Evolutionary conservation across 2,888 invertebrate genomes (phyloP).

Genomic region (Morinoia aosen): DNA sequence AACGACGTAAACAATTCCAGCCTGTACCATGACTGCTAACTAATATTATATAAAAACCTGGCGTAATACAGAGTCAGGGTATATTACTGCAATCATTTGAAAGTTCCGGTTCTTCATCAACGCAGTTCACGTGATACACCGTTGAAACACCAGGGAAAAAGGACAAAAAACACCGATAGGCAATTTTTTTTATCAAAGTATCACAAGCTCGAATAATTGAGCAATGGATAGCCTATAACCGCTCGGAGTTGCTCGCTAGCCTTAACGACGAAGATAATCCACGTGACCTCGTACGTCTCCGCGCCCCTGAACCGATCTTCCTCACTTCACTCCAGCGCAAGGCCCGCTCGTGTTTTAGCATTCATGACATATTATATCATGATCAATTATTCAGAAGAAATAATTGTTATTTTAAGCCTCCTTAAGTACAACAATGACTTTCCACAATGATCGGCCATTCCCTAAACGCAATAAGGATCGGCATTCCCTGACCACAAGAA

Average conservation of each 20-base stretch:
- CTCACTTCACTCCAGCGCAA: neutral
- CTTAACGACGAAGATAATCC: neutral
- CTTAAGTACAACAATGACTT: too few relatives aligned
- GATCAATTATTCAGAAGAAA: neutral
- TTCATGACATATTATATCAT: neutral
- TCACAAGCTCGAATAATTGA: conserved; percentile 27
- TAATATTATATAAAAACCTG: too few relatives aligned
- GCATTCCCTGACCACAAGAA: too few relatives aligned
- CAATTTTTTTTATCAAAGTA: conserved; percentile 35
- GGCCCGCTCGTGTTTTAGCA: neutral
- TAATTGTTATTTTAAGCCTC: neutral
- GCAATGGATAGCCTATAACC: conserved; percentile 29
- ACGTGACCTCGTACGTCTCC: neutral
- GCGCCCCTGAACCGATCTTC: neutral
- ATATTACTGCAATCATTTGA: too few relatives aligned
- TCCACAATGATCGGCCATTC: too few relatives aligned
- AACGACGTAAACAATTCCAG: too few relatives aligned
- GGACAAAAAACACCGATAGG: neutral
- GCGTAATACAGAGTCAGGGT: too few relatives aligned
- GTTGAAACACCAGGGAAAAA: too few relatives aligned
- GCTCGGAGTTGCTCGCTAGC: neutral
- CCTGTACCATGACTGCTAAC: too few relatives aligned
- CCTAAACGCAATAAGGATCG: too few relatives aligned
- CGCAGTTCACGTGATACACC: too few relatives aligned
- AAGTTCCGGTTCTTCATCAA: too few relatives aligned